Percentiles rank a stretch among this genome's conserved stretches.
Conservation (phyloP, 2,113 vertebrate genomes). For the Acanthochromis polyacanthus region DNA sequence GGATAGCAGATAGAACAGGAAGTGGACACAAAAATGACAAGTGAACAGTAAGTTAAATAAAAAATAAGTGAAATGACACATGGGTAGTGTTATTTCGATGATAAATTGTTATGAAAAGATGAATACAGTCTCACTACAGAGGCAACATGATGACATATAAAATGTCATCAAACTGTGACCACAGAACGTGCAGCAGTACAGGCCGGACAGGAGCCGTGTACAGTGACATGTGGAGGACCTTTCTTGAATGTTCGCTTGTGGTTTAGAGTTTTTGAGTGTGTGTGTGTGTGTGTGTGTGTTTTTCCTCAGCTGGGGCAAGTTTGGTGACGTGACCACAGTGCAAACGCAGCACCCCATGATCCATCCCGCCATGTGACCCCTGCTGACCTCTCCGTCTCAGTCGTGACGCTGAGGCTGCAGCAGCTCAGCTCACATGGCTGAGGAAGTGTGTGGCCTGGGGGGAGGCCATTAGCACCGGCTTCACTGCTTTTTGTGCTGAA, state of each 20-base stretch:
- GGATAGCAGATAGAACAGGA: no score
- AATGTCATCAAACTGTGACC: neutral
- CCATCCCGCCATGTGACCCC: constrained; percentile 49
- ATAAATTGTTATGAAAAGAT: no score
- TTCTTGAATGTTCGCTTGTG: constrained; percentile 37
- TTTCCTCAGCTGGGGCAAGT: constrained; percentile 46
- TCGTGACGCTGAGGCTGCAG: constrained; percentile 35
- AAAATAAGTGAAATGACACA: no score
- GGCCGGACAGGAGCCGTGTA: constrained; percentile 12
- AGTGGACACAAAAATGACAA: no score
- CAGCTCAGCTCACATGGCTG: constrained; percentile 18
- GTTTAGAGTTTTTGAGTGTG: constrained; percentile 20
- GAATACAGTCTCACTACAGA: no score
- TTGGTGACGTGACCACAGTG: constrained; percentile 39
- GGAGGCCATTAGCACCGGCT: constrained; percentile 31
- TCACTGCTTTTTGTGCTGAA: constrained; percentile 35
- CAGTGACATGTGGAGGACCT: constrained; percentile 1
- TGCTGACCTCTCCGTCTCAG: constrained; percentile 33
- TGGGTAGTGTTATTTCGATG: no score
- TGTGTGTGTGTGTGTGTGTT: constrained; percentile 18
- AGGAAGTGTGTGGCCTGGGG: constrained; percentile 30
- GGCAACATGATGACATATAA: neutral
- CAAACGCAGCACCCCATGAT: constrained; percentile 39
- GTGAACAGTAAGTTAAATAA: no score
- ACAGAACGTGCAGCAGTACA: constrained; percentile 1